Percentiles rank a stretch among this genome's conserved stretches.
phyloP scores from a whole-genome alignment of 1,140 invertebrate species.

The Harpegnathos saltator region DNA sequence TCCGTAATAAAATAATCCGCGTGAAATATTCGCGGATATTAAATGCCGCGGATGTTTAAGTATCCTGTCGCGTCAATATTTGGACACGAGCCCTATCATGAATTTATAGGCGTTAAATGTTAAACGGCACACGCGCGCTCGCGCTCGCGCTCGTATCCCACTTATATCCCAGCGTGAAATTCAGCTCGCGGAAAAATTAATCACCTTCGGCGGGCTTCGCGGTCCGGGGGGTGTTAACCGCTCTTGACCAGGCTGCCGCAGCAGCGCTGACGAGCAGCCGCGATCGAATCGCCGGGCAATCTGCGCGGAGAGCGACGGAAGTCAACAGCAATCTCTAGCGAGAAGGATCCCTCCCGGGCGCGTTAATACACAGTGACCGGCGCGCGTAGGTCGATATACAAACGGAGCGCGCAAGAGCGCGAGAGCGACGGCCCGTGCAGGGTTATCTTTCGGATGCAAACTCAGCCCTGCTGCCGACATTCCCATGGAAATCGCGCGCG shows the following conservation, averaged over 20 bases:
- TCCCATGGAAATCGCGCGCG: conserved; percentile 77
- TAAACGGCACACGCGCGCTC: neutral
- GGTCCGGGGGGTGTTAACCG: no score
- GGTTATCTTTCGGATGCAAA: conserved; percentile 78
- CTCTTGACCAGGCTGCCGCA: no score
- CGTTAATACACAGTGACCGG: conserved; percentile 39
- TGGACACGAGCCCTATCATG: neutral
- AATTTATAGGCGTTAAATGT: conserved; percentile 28
- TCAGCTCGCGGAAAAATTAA: no score
- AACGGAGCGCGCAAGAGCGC: conserved; percentile 7
- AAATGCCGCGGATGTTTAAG: conserved; percentile 33
- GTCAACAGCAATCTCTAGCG: conserved; percentile 46
- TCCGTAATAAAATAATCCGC: conserved; percentile 35
- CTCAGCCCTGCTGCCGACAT: conserved; percentile 59
- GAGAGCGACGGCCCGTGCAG: conserved; percentile 37
- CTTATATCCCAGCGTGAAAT: no score
- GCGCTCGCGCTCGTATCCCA: no score
- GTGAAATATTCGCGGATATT: conserved; percentile 42
- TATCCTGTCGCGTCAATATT: conserved; percentile 18
- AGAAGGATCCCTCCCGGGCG: conserved; percentile 46
- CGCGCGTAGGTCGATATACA: conserved; percentile 9
- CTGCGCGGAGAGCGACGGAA: neutral
- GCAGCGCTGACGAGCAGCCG: neutral
- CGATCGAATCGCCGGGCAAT: neutral
- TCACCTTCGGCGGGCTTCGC: no score